Evolutionary conservation across 2,113 vertebrate genomes (phyloP), one percentile per base, ranked within the genome.

Genomic region (Dicerorhinus sumatrensis): DNA sequence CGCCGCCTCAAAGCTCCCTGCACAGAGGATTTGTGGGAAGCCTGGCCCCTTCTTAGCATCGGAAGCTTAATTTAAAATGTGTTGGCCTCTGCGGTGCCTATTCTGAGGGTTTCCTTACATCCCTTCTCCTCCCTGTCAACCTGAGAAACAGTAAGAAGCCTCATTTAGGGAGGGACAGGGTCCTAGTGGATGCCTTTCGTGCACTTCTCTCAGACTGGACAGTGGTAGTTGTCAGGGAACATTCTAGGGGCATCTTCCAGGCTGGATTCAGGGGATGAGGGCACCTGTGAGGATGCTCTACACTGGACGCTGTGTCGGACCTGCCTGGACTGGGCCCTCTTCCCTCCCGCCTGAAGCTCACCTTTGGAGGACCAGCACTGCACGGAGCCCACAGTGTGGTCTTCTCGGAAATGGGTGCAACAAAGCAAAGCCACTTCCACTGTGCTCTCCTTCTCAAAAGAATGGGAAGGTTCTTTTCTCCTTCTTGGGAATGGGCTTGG

Each of bases 31-130:
- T 88, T 96, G 89, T 60, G 92, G 58, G 94, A 89, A n/a, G 46
- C 89, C 2, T 46, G 70, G 95, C 65, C 81, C 92, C 76, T 93
- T 81, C 62, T 67, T 70, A 89, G 75, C 82, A 39, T 48, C 17
- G 0, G 81, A 94, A 92, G 90, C 97, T 96, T 95, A 88, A 97
- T 80, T 96, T 92, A 85, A 93, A 97, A 65, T 86, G 81, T 88
- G 51, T 69, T 91, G 88, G 51, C 76, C 25, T 93, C 87, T 42
- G 27, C 0, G 1, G 51, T 79, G 62, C 81, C 79, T 94, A 8
- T 96, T 95, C 12, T 42, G 42, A 20, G 89, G 93, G 36, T 21
- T 83, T 96, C 75, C 63, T 97, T 86, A 90, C 51, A 69, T 56
- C 94, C 8, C 2, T 56, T 83, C 21, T 87, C 95, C 9, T 86